These are phyloP conservation scores for Metopolophium dirhodum DNA, from an alignment of 1,140 invertebrate species.

Conservation along the genomic window DNA sequence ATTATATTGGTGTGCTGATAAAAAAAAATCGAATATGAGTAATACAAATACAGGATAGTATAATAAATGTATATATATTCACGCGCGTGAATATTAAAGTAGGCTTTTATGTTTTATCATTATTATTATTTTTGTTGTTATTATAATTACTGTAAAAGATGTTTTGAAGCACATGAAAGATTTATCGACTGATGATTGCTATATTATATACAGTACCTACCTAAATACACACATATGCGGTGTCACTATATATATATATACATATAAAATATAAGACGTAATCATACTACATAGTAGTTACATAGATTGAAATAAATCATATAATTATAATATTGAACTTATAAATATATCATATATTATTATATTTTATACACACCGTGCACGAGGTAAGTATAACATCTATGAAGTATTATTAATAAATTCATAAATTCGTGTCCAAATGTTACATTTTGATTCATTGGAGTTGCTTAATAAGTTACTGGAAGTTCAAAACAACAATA, in stretches of 20 bases:
- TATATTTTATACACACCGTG: not conserved
- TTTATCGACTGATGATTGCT: not conserved
- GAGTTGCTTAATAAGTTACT: not conserved
- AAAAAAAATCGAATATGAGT: not conserved
- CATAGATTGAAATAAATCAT: too few relatives aligned
- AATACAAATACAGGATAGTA: not conserved
- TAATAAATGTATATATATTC: too few relatives aligned
- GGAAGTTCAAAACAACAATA: too few relatives aligned
- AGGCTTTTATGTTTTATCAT: not conserved
- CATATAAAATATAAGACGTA: not conserved
- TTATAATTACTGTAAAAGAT: not conserved
- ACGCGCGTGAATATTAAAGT: not conserved
- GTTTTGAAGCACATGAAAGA: not conserved
- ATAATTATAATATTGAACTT: too few relatives aligned
- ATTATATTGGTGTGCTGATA: not conserved
- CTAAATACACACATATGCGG: not conserved
- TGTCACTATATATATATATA: not conserved
- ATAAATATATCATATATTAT: too few relatives aligned
- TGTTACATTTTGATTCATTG: not conserved
- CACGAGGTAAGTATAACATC: not conserved
- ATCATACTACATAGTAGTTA: too few relatives aligned
- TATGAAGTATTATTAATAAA: not conserved
- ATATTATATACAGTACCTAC: not conserved
- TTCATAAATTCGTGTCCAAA: not conserved
- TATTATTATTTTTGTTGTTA: too few relatives aligned